Evolutionary conservation across 1,140 invertebrate species (phyloP), one percentile per base, ranked within the genome.

Genomic region (Drosophila carrolli): DNA sequence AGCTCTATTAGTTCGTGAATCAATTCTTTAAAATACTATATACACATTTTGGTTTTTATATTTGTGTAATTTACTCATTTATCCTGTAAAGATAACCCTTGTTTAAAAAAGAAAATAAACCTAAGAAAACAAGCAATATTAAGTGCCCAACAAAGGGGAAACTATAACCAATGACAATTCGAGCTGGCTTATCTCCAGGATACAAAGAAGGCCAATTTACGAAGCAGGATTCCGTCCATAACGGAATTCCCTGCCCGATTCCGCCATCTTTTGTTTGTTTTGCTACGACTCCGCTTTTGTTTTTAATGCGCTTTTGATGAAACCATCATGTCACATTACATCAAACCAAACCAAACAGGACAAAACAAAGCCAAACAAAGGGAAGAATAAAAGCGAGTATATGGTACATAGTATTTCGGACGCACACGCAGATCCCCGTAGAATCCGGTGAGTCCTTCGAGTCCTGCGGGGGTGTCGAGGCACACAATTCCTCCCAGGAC

Each of bases 321-420:
- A 90, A 81, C 78, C 86, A 90, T 90, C 86, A 90, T 90, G 85
- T 90, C 86, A 90, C 81, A 90, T 90, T 90, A 90, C 86, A 90
- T 84, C 80, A 88, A 89, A 83, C 56, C 73, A 63, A 68, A 60
- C 61, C 78, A 81, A 78, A 70, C 66, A 75, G 55, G 46, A 43
- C 67, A 53, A 44, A 73, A 66, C 23, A 62, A 65, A 40, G 29
- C 29, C 43, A 68, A 60, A 68, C 71, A 75, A 56, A 54, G 50
- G 48, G 27, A 32, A 11, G 41, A 63, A 58, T 50, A 54, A 73
- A 61, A 41, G n/a, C 23, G 16, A 29, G 37, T 44, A 41, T 43
- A 38, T 27, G 40, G 11, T 44, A 37, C 38, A 38, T 27, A 29
- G 11, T 32, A 23, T 37, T 19, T 41, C 16, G 37, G 55, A 73